Evolutionary conservation across 1,140 invertebrate species (phyloP), one percentile per base, ranked within the genome.

Genomic region (Aricia agestis): DNA sequence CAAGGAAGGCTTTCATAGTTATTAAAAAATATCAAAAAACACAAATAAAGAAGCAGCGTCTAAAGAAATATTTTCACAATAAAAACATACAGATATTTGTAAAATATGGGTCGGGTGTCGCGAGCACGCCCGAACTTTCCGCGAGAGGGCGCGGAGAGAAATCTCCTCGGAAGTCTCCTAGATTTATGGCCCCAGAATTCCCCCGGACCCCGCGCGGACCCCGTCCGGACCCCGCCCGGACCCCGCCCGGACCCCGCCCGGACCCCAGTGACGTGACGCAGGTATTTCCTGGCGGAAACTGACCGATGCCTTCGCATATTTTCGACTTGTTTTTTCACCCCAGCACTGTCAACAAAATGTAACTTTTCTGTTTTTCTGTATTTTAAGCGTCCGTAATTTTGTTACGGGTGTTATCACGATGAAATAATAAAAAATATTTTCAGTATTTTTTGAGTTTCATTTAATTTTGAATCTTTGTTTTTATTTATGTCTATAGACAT

Each of bases 91-190:
- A 63, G 75, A 78, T 73, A 71, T 73, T 77, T 85, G 71, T 72
- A 78, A 76, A 79, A 74, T 76, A 73, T 74, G 74, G 75, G 76
- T 68, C 75, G 78, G 78, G 73, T 81, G 81, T 80, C 78, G 76
- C 17, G 72, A 87, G 79, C 80, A 86, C 82, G 77, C 79, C 80
- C 82, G 82, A 88, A 86, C 76, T 88, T 86, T 82, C 73, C 74
- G 76, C 78, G 80, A 80, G 75, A 74, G 76, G 78, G 77, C 78
- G 81, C 74, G 66, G 79, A 73, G 78, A 83, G 81, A 82, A 86
- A 84, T 88, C 83, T 82, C 79, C 81, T 82, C 83, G 81, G 82
- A 86, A 85, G 76, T 86, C 79, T 74, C 68, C 59, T 69, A 85
- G 83, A 88, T 88, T 88, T 85, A 88, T 88, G 77, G 75, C 68